Conservation (phyloP, 2,888 invertebrate species). For the Scaptomyza polygonia region DNA sequence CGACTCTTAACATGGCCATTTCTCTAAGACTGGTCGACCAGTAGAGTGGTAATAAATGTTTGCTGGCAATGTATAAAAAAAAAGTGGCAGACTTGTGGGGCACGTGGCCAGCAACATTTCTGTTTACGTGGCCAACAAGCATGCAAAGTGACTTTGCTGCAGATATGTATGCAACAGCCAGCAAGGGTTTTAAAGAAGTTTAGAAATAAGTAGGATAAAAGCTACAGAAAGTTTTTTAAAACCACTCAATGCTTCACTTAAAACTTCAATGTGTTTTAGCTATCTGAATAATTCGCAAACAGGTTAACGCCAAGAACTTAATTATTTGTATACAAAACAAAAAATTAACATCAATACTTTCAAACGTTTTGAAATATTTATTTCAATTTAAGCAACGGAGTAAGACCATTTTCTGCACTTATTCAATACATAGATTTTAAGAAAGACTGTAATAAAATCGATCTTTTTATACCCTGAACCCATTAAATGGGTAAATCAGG, state of each 20-base stretch:
- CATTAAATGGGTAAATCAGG: too few species aligned
- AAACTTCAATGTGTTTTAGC: background rate
- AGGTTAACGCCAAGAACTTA: too few species aligned
- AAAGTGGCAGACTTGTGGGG: constrained; percentile 58
- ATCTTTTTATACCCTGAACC: too few species aligned
- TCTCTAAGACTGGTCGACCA: constrained; percentile 37
- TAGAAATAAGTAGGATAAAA: constrained; percentile 7
- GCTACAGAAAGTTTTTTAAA: constrained; percentile 40
- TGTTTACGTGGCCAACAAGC: constrained; percentile 65
- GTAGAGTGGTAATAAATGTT: constrained; percentile 60
- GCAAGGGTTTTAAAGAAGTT: background rate
- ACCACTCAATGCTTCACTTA: constrained; percentile 35
- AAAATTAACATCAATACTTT: too few species aligned
- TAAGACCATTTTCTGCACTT: too few species aligned
- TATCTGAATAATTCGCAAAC: background rate
- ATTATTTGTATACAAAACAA: too few species aligned
- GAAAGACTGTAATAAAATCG: too few species aligned
- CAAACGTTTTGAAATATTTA: too few species aligned
- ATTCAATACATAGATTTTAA: too few species aligned
- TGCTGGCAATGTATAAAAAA: constrained; percentile 41
- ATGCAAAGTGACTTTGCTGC: constrained; percentile 67
- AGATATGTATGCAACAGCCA: constrained; percentile 7
- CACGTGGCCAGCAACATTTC: constrained; percentile 51
- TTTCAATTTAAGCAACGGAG: too few species aligned
- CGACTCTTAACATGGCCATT: constrained; percentile 60